Conservation (phyloP, 2,797 vertebrate species). For the Antrozous pallidus region DNA sequence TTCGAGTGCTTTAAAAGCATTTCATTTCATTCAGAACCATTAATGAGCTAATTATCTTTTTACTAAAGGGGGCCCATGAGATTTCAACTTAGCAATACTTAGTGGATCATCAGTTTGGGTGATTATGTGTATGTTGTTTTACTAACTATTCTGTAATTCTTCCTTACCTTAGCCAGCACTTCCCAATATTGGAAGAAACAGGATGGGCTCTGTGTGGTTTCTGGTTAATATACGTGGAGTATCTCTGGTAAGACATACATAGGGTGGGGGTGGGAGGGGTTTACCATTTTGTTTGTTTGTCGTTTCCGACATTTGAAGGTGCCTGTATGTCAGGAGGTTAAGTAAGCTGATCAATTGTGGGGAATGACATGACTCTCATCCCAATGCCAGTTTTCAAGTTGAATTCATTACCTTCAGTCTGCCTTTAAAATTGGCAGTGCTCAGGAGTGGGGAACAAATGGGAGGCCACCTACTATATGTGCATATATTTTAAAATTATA, state of each 20-base stretch:
- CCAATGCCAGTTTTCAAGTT: not conserved
- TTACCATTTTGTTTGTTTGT: not conserved
- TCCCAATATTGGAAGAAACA: not conserved
- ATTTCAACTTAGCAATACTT: conserved; percentile 53
- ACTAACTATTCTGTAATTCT: conserved; percentile 19
- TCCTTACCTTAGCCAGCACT: not conserved
- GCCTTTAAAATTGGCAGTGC: not conserved
- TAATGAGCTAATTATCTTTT: conserved; percentile 70
- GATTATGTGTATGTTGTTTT: conserved; percentile 37
- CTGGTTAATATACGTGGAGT: not conserved
- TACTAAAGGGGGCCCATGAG: conserved; percentile 51
- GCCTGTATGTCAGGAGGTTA: not conserved
- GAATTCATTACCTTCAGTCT: not conserved
- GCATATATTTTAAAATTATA: not conserved
- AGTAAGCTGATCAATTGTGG: not conserved
- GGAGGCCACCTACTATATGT: not conserved
- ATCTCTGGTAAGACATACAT: not conserved
- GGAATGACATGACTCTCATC: not conserved
- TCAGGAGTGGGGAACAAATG: not conserved
- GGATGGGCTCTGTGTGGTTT: not conserved
- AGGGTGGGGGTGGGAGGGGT: not conserved
- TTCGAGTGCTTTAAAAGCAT: conserved; percentile 38
- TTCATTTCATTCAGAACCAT: conserved; percentile 46
- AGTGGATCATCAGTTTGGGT: conserved; percentile 25
- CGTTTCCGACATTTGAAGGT: conserved; percentile 3